These are phyloP conservation scores for Aldabrachelys gigantea DNA, from an alignment of 2,113 vertebrate species.

Conservation along the genomic window DNA sequence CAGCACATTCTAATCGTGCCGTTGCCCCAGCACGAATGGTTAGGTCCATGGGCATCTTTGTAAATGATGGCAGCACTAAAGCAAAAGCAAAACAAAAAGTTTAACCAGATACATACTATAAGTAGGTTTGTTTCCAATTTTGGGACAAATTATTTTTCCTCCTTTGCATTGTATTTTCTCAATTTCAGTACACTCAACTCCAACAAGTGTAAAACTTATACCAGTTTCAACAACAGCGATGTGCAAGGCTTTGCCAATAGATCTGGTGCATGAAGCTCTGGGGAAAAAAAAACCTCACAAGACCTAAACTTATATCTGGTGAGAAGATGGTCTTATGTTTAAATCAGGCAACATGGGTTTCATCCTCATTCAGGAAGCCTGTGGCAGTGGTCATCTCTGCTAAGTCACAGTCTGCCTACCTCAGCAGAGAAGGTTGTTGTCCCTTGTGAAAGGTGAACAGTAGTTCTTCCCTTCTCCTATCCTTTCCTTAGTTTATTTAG, in stretches of 20 bases:
- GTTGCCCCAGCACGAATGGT: slow-evolving; percentile 91
- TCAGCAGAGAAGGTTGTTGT: background rate
- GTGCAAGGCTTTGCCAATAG: background rate
- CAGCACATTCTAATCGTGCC: slow-evolving; percentile 93
- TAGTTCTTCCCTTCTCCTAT: background rate
- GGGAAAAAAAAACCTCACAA: background rate
- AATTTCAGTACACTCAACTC: background rate
- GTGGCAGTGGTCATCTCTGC: background rate
- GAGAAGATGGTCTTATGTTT: background rate
- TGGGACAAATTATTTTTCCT: background rate
- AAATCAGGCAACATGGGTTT: background rate
- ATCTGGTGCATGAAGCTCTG: background rate
- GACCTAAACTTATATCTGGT: background rate
- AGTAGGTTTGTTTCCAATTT: background rate
- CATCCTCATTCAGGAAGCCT: background rate
- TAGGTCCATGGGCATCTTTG: slow-evolving; percentile 95
- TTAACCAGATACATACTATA: background rate
- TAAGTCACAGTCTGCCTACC: background rate
- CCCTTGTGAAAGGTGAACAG: background rate
- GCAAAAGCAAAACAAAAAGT: background rate
- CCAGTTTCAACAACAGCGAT: background rate
- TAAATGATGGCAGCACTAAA: slow-evolving; percentile 94
- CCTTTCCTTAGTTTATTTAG: background rate
- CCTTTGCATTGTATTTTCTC: background rate
- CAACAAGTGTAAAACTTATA: background rate